Base-by-base conservation (phyloP, 1,140 invertebrate species). In the Glomeris maerens region DNA sequence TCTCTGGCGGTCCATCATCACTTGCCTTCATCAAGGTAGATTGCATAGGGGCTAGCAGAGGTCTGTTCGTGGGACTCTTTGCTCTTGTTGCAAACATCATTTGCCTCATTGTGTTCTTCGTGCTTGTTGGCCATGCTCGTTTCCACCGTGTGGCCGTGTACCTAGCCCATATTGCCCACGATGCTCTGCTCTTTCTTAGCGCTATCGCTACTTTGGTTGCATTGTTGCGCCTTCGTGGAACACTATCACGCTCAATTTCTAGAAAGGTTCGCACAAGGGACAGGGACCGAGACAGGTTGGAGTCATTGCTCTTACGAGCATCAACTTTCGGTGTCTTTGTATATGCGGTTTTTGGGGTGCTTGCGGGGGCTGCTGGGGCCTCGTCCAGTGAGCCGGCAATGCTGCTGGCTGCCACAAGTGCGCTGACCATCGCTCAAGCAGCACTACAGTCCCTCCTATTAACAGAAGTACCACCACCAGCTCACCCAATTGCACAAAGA, bases 391-490 rank as follows among this genome's bases (percentile, higher is more conserved):
- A 89, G 64, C 84, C 86, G 1, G 87, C 88, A 63, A 71, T 92
- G 1, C 70, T 94, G 48, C 83, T 94, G 21, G 88, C 91, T 76
- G 80, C 90, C 45, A 93, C 86, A 41, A 83, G 84, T 54, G 73
- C 82, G 23, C 75, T 95, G 17, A 84, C 87, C 23, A 78, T 95
- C 25, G 66, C 89, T 57, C 83, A 89, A 78, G 86, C 91, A 23
- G 78, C 90, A 7, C 70, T 92, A 0, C 93, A 98, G 70, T 77
- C 94, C 66, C 72, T 96, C 21, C 96, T 96, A 68, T 93, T 97
- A 52, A 82, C n/a, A n/a, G n/a, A n/a, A n/a, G n/a, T n/a, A n/a
- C n/a, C n/a, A n/a, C n/a, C n/a, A n/a, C n/a, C n/a, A n/a, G n/a
- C n/a, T n/a, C n/a, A n/a, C n/a, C n/a, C n/a, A n/a, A n/a, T n/a